A percentile compares a stretch with the other conserved stretches of the same genome.
Evolutionary conservation across 2,797 vertebrate genomes (phyloP).

Genomic region (Micrastur ruficollis): DNA sequence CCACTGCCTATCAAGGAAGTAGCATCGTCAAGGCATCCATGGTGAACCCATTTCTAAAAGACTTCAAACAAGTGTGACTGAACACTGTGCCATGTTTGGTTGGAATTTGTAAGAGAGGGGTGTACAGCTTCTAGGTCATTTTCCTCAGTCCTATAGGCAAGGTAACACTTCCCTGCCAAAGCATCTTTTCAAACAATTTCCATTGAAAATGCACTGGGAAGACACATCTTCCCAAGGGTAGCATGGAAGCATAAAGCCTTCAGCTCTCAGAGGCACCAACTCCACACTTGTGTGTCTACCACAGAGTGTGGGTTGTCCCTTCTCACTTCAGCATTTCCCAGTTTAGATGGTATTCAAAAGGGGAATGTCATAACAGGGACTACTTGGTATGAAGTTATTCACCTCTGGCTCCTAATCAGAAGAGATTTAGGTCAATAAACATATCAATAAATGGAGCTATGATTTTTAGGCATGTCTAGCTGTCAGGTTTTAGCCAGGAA

Average conservation of each 20-base stretch:
- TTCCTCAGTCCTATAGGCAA: neutral
- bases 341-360: neutral
- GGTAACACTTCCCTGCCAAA: neutral
- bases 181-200: neutral
- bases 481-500: neutral
- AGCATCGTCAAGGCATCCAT: neutral
- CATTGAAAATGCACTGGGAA: neutral
- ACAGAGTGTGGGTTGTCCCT: neutral
- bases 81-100: neutral
- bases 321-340: neutral
- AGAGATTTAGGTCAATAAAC: neutral
- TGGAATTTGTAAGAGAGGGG: neutral
- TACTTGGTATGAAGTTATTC: neutral
- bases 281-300: neutral
- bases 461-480: neutral
- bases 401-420: neutral
- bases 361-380: neutral
- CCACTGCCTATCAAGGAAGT: neutral
- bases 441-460: neutral
- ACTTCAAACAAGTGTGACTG: neutral
- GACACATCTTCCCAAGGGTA: neutral
- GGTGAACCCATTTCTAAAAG: neutral
- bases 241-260: neutral
- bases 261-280: neutral
- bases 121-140: neutral